Percentiles rank a stretch among this genome's conserved stretches.
These are phyloP conservation scores for Arrhopalites spinosus DNA, from an alignment of 2,888 invertebrate species.

Conservation along the genomic window DNA sequence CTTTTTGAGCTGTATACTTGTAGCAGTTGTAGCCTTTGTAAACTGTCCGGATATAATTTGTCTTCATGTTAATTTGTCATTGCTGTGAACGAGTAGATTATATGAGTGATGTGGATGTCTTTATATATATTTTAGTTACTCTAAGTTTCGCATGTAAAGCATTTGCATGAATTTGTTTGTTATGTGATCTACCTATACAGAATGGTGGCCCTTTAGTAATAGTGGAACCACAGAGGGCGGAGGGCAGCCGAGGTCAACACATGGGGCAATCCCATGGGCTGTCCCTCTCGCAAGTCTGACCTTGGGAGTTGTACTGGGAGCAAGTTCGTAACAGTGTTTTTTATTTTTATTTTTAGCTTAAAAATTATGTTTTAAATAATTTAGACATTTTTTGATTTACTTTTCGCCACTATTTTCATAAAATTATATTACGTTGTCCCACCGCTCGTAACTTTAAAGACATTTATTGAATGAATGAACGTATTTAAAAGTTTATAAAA, in stretches of 20 bases:
- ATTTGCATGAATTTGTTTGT: slow-evolving; percentile 51
- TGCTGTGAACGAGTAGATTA: not conserved
- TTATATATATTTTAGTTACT: no score
- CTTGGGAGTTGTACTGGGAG: slow-evolving; percentile 56
- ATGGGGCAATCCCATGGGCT: slow-evolving; percentile 54
- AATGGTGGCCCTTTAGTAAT: slow-evolving; percentile 57
- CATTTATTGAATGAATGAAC: no score
- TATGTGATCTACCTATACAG: slow-evolving; percentile 53
- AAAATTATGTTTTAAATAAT: no score
- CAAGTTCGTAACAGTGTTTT: slow-evolving; percentile 56
- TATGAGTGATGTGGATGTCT: not conserved
- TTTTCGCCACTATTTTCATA: no score
- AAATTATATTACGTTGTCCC: no score
- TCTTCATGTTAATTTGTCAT: no score
- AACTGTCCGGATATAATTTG: not conserved
- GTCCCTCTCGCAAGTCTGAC: slow-evolving; percentile 56
- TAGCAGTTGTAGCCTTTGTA: not conserved
- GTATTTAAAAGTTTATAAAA: no score
- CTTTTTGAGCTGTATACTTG: not conserved
- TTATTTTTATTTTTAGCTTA: slow-evolving; percentile 38
- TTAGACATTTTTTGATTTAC: no score
- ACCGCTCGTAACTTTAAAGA: no score
- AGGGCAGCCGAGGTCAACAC: slow-evolving; percentile 50
- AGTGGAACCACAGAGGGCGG: slow-evolving; percentile 53
- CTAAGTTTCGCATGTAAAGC: slow-evolving; percentile 5